These are phyloP conservation scores for Hydropsyche betteni DNA, from an alignment of 2,888 invertebrate species.

Conservation along the genomic window DNA sequence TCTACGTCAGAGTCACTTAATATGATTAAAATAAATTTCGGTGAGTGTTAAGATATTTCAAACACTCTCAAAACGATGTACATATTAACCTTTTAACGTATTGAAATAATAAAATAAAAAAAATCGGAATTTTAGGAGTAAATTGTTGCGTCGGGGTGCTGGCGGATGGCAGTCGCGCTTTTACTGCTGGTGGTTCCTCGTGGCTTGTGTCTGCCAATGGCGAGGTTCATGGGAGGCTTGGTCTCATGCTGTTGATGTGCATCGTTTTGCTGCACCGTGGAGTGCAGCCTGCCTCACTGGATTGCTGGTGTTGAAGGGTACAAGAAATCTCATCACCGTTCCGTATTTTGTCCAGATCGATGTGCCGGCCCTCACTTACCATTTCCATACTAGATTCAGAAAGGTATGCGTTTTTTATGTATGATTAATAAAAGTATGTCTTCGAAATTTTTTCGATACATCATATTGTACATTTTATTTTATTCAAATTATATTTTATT, in stretches of 20 bases:
- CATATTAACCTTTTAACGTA: not conserved
- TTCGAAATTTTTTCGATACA: no score
- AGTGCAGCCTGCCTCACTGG: constrained; percentile 52
- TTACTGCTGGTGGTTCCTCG: constrained; percentile 63
- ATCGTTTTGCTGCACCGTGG: constrained; percentile 50
- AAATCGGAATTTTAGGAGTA: not conserved
- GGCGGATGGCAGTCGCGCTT: constrained; percentile 54
- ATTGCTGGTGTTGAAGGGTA: constrained; percentile 59
- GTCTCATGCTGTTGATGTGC: constrained; percentile 43
- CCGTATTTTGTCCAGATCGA: constrained; percentile 70
- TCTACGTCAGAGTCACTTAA: no score
- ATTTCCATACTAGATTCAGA: constrained; percentile 68
- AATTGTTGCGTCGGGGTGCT: constrained; percentile 38
- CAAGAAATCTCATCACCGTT: constrained; percentile 66
- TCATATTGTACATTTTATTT: no score
- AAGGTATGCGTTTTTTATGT: constrained; percentile 57
- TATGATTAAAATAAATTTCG: no score
- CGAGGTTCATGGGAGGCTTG: constrained; percentile 63
- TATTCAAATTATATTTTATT: no score
- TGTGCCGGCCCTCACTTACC: constrained; percentile 66
- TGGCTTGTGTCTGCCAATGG: constrained; percentile 65
- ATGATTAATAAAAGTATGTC: not conserved
- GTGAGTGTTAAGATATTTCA: no score
- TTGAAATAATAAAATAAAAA: not conserved
- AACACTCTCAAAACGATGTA: not conserved